phyloP scores from a whole-genome alignment of 1,140 invertebrate genomes.

The Brachionus angularis region DNA sequence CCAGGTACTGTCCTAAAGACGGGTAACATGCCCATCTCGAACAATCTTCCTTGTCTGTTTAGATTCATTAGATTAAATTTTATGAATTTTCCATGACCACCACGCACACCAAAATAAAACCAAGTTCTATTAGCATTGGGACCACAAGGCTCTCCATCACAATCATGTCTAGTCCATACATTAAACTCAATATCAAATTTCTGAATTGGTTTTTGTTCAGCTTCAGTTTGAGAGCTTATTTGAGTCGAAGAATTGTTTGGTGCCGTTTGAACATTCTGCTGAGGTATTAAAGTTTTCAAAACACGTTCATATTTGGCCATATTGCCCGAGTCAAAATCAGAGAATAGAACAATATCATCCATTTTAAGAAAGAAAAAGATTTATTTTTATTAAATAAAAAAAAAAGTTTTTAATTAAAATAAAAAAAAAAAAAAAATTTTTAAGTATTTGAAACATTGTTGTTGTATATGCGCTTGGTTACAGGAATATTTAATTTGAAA shows the following conservation, averaged over 20 bases:
- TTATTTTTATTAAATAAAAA: too few species aligned
- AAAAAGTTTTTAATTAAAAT: neutral
- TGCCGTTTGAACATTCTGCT: neutral
- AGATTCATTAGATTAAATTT: slow-evolving; percentile 80
- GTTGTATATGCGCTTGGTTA: slow-evolving; percentile 38
- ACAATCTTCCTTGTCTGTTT: slow-evolving; percentile 83
- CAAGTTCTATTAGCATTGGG: slow-evolving; percentile 81
- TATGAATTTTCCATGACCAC: slow-evolving; percentile 63
- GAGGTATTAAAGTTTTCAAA: slow-evolving; percentile 45
- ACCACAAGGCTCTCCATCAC: slow-evolving; percentile 74
- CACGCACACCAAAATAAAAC: slow-evolving; percentile 83
- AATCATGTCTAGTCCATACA: slow-evolving; percentile 83
- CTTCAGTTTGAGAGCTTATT: slow-evolving; percentile 46
- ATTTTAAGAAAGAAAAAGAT: neutral
- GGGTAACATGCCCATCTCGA: slow-evolving; percentile 81
- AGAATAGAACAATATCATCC: slow-evolving; percentile 59
- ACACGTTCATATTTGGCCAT: slow-evolving; percentile 67
- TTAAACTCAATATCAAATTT: slow-evolving; percentile 75
- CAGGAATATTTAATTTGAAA: too few species aligned
- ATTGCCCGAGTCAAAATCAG: slow-evolving; percentile 83
- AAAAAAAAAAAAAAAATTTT: neutral
- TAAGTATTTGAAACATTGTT: neutral
- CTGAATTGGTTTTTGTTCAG: slow-evolving; percentile 48
- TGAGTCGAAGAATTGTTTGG: neutral
- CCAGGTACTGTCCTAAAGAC: slow-evolving; percentile 63